Base-by-base conservation (phyloP, 2,113 vertebrate genomes). In the Calyptommatus sinebrachiatus region DNA sequence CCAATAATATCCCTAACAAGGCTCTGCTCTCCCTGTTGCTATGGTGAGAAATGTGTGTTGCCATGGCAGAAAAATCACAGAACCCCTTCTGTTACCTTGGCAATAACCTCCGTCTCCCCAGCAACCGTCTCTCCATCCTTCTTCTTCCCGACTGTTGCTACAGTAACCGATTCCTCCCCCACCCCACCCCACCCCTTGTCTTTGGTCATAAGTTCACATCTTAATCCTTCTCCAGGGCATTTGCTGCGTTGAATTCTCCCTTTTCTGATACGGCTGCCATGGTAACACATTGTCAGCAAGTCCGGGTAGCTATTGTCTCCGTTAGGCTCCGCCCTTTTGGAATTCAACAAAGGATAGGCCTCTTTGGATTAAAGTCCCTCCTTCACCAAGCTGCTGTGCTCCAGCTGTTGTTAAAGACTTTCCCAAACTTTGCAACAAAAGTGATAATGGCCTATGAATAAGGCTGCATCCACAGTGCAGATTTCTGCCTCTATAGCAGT, bases 21-120 rank as follows among this genome's bases (percentile, higher is more conserved):
- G 88, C 91, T 86, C 85, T 84, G 87, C 75, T 91, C 83, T 88
- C 86, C 12, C 85, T 90, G 94, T 96, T 94, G 90, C 95, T 82
- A 92, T 89, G 93, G 94, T 79, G 82, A 88, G 91, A 90, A 91
- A 89, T 41, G 35, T 88, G 89, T 91, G 88, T 90, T 91, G 89
- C 90, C 88, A 86, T 89, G 88, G 87, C 88, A 76, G 88, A 87
- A 74, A 57, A 90, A 86, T 86, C 79, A 79, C 82, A 78, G 83
- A 70, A 84, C 86, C 83, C 78, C 66, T 73, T 24, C 65, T 71
- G 77, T 93, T 91, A 77, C 89, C 87, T 76, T 80, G 86, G 91
- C 75, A 92, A 82, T 82, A 80, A 88, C 84, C 76, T 83, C 73
- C 75, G 76, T 91, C 85, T 79, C 87, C 87, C 71, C 89, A 85